These are phyloP conservation scores for Xiphorhynchus elegans DNA, from an alignment of 2,113 vertebrate species.

Conservation along the genomic window DNA sequence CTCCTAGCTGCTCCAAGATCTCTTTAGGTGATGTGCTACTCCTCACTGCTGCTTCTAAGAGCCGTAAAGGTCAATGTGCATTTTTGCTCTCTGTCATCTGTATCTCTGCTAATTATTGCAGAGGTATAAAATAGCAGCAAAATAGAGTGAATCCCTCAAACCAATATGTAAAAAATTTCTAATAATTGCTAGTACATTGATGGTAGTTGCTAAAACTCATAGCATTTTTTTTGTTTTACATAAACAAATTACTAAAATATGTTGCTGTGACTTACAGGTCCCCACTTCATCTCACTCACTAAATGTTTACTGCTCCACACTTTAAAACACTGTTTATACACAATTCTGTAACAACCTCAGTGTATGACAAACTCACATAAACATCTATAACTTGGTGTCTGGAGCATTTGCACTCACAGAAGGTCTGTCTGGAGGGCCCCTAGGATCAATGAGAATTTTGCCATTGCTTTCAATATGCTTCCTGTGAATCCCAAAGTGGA, in stretches of 20 bases:
- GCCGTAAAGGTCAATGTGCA: not conserved
- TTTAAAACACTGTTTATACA: conserved; percentile 43
- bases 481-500: conserved; percentile 28
- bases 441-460: conserved; percentile 4
- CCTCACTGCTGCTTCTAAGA: not conserved
- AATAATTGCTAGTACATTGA: conserved; percentile 24
- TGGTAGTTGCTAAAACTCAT: conserved; percentile 2
- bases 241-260: conserved; percentile 54
- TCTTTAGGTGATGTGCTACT: not conserved
- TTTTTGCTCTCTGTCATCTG: not conserved
- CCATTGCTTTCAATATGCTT: conserved; percentile 37
- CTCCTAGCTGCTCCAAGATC: not conserved
- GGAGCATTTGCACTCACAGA: conserved; percentile 40
- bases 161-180: not conserved
- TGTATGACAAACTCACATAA: not conserved
- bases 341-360: not conserved
- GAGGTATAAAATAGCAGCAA: not conserved
- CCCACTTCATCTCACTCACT: conserved; percentile 13
- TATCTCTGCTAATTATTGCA: not conserved
- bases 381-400: conserved; percentile 4
- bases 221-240: conserved; percentile 37
- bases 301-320: not conserved
- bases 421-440: conserved; percentile 30
- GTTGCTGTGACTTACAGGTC: conserved; percentile 48
- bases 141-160: not conserved